phyloP scores from a whole-genome alignment of 2,113 vertebrate species.

The Leucosticte australis region DNA sequence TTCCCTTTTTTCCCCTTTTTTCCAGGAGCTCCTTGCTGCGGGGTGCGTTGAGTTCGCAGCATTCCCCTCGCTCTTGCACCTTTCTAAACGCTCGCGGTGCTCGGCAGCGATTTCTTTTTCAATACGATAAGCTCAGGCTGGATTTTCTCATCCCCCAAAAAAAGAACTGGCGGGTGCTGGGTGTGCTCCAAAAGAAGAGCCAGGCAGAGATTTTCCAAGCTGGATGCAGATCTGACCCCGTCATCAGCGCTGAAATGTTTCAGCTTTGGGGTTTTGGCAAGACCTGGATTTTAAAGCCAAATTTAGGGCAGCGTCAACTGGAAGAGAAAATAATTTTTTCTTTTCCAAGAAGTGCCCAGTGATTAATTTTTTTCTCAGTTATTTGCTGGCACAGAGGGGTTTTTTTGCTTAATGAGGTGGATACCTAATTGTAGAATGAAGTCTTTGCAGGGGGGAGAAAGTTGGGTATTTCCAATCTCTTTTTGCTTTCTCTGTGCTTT shows the following conservation, averaged over 20 bases:
- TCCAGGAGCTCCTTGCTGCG: neutral
- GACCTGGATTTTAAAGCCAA: neutral
- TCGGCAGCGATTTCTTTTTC: neutral
- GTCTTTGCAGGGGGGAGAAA: accelerated
- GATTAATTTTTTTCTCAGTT: neutral
- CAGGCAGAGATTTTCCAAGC: neutral
- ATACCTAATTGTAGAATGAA: neutral
- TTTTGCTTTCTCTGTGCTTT: neutral
- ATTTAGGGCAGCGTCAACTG: neutral
- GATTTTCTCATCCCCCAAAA: neutral
- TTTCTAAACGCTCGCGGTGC: neutral
- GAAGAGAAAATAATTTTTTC: neutral
- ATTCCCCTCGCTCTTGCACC: accelerated
- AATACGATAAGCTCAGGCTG: neutral
- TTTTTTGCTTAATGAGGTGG: neutral
- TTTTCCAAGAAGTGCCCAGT: neutral
- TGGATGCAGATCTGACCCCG: neutral
- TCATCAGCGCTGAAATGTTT: neutral
- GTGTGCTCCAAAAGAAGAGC: neutral
- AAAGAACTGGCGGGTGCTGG: neutral
- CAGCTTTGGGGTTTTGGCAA: constrained; percentile 14
- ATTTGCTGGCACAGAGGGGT: neutral
- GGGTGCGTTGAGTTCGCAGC: accelerated
- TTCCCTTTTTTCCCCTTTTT: neutral
- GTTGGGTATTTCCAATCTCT: neutral